Evolutionary conservation across 2,888 invertebrate species (phyloP).

Genomic region (Drosophila diplacantha): DNA sequence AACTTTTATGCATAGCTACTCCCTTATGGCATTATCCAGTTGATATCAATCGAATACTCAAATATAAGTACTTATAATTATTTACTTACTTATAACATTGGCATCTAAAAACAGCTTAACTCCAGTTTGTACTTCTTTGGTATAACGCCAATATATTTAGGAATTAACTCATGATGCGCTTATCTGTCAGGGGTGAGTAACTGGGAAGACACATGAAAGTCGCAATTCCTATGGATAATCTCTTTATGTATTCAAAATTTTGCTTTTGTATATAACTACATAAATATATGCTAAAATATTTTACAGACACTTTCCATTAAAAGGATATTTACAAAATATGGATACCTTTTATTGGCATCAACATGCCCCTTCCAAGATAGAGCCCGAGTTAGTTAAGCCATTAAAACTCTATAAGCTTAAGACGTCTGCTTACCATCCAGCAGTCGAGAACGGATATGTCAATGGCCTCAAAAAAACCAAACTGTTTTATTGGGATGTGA

Average conservation of each 20-base stretch:
- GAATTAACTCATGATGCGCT: no score
- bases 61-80: no score
- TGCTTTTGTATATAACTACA: no score
- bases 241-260: no score
- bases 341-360: background rate
- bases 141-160: no score
- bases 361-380: background rate
- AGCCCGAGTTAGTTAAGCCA: background rate
- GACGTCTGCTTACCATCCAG: background rate
- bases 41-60: no score
- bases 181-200: background rate
- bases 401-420: background rate
- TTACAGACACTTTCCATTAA: background rate
- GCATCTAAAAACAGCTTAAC: no score
- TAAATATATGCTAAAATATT: background rate
- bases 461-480: background rate
- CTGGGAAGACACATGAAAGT: constrained; percentile 7
- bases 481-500: background rate
- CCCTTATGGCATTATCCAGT: no score
- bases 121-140: no score
- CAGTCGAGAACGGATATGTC: background rate
- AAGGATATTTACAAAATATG: constrained; percentile 6
- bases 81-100: no score
- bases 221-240: background rate
- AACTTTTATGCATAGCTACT: no score